Conservation (phyloP, 1,140 invertebrate genomes). For the Neotoxoptera formosana region DNA sequence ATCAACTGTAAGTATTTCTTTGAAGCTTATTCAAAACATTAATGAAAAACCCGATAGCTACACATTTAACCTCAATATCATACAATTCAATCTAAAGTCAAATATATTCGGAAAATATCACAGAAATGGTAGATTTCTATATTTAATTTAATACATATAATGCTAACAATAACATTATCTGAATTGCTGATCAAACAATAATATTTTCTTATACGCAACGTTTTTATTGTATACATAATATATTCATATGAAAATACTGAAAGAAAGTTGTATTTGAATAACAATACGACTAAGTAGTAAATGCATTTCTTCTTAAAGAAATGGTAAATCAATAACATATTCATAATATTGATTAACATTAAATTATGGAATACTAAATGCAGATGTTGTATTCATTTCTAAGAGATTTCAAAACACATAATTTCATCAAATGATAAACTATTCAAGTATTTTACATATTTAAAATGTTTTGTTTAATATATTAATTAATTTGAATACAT, state of each 20-base stretch:
- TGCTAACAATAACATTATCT: neutral
- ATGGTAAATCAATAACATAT: neutral
- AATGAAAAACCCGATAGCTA: neutral
- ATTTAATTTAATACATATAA: slow-evolving; percentile 1
- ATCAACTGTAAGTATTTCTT: neutral
- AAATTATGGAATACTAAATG: neutral
- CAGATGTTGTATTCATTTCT: neutral
- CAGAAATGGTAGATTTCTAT: neutral
- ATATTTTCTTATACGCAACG: neutral
- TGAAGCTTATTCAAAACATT: neutral
- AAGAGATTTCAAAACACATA: neutral
- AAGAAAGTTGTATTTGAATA: neutral
- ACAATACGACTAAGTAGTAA: neutral
- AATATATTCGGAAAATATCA: neutral
- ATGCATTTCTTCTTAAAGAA: neutral
- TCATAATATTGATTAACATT: neutral
- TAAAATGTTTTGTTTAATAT: neutral
- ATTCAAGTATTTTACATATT: neutral
- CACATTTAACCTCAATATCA: neutral
- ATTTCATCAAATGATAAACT: neutral
- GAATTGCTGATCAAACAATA: slow-evolving; percentile 1
- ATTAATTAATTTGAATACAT: neutral
- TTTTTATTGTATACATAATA: neutral
- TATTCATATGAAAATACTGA: slow-evolving; percentile 1
- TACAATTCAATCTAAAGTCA: neutral